Conservation (phyloP, 2,888 invertebrate species). For the Lydus trimaculatus region DNA sequence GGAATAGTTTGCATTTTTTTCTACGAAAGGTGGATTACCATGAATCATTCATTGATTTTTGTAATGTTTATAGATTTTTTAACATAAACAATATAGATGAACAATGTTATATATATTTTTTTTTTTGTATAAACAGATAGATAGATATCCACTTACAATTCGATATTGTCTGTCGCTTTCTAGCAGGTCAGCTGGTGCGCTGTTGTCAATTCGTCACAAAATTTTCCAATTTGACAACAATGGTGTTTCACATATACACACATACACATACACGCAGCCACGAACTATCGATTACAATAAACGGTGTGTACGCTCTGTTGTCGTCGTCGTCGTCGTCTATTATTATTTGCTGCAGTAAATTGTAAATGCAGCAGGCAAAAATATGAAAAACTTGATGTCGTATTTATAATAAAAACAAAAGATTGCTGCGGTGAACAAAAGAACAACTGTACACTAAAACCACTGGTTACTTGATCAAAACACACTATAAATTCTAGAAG, state of each 20-base stretch:
- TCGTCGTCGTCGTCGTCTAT: no score
- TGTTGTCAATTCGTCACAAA: neutral
- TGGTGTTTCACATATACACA: neutral
- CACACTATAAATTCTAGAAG: neutral
- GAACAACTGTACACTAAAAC: neutral
- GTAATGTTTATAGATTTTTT: no score
- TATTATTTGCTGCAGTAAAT: neutral
- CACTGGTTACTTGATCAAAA: neutral
- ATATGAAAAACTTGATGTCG: no score
- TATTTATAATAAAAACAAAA: neutral
- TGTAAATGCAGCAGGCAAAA: no score
- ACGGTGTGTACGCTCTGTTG: neutral
- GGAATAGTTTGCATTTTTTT: no score
- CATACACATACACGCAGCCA: neutral
- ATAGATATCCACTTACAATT: neutral
- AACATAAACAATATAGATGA: neutral
- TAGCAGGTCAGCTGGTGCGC: conserved; percentile 4
- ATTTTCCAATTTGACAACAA: neutral
- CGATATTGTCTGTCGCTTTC: neutral
- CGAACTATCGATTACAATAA: conserved; percentile 8
- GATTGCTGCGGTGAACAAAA: neutral
- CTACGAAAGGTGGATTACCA: no score
- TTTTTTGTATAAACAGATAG: neutral
- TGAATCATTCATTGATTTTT: no score
- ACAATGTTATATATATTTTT: no score